phyloP scores from a whole-genome alignment of 2,113 vertebrate genomes.

The Indicator maculatus region DNA sequence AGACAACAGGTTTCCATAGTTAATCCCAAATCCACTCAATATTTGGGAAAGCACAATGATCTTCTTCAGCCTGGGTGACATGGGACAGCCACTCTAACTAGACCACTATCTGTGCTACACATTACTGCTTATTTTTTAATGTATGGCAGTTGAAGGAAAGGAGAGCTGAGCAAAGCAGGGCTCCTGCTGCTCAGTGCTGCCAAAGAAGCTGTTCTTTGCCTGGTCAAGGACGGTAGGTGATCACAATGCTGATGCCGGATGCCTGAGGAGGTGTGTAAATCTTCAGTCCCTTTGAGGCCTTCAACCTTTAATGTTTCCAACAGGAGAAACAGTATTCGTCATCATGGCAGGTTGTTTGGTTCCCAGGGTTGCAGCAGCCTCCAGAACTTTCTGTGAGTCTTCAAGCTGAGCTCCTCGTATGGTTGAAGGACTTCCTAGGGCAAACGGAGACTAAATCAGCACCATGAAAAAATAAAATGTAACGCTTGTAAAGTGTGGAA shows the following conservation, averaged over 20 bases:
- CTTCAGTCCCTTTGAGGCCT: background rate
- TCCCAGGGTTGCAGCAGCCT: background rate
- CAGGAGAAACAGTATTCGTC: background rate
- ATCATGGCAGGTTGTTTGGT: background rate
- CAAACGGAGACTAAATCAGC: background rate
- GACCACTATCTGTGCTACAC: background rate
- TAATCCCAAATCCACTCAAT: background rate
- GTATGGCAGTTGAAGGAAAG: background rate
- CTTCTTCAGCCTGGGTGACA: background rate
- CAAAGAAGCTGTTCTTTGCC: background rate
- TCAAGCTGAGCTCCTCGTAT: background rate
- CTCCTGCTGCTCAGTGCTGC: background rate
- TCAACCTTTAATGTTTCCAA: background rate
- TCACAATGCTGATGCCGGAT: background rate
- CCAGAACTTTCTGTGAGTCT: background rate
- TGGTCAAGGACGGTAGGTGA: too few relatives aligned
- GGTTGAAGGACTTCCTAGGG: background rate
- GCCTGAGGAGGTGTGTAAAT: background rate
- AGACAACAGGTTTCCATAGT: background rate
- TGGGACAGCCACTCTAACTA: background rate
- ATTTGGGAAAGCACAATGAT: background rate
- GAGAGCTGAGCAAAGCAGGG: background rate
- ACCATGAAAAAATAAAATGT: background rate
- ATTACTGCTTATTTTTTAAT: background rate
- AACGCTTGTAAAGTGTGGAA: background rate